phyloP scores from a whole-genome alignment of 2,113 vertebrate genomes.

The Melanerpes aurifrons region DNA sequence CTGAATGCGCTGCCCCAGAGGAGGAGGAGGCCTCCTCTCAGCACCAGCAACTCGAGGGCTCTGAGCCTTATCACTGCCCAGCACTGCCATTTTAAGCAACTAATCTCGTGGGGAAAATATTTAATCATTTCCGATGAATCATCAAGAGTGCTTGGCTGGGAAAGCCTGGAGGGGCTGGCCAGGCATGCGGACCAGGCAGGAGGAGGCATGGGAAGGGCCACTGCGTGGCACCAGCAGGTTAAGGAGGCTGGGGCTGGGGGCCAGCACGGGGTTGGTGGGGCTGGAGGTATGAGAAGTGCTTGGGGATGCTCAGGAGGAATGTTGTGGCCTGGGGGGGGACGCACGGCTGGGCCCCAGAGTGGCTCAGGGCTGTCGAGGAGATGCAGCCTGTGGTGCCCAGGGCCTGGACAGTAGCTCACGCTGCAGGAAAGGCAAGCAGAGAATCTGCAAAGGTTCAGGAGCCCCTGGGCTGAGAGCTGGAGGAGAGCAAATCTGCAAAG shows the following conservation, averaged over 20 bases:
- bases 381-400: accelerated
- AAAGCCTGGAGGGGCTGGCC: neutral
- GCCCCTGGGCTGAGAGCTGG: neutral
- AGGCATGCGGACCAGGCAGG: neutral
- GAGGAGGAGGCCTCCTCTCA: neutral
- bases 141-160: conserved; percentile 1
- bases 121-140: conserved; percentile 70
- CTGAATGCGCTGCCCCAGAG: accelerated
- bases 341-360: accelerated
- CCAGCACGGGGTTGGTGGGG: neutral
- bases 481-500: neutral
- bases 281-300: neutral
- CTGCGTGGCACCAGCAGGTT: neutral
- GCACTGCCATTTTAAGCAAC: conserved; percentile 59
- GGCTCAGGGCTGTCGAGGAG: neutral
- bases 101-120: conserved; percentile 42
- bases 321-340: neutral
- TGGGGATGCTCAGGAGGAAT: neutral
- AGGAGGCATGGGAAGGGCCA: neutral
- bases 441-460: neutral
- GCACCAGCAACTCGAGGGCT: accelerated
- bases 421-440: neutral
- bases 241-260: neutral
- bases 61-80: conserved; percentile 10
- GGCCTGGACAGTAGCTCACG: accelerated